Evolutionary conservation across 2,888 invertebrate species (phyloP).

Genomic region (Macrosoma leucophasiata): DNA sequence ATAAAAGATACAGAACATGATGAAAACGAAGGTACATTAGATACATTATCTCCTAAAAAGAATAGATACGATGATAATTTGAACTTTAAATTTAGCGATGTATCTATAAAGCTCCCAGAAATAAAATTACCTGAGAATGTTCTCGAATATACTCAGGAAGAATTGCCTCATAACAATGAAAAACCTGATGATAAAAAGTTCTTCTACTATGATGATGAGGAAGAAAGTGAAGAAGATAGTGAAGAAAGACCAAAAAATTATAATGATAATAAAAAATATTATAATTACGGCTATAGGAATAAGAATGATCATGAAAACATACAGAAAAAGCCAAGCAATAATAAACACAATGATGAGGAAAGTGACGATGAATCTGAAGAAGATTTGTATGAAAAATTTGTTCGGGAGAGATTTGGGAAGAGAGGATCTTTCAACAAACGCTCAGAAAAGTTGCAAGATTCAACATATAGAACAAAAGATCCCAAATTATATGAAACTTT

Average conservation of each 20-base stretch:
- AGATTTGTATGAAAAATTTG: conserved; percentile 67
- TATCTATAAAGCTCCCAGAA: conserved; percentile 61
- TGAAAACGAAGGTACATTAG: conserved; percentile 39
- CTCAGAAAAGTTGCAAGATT: conserved; percentile 43
- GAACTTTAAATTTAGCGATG: conserved; percentile 57
- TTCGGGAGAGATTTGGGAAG: conserved; percentile 64
- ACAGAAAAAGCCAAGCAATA: conserved; percentile 28
- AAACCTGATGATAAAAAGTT: conserved; percentile 29
- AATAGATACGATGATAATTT: conserved; percentile 52
- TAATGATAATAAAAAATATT: conserved; percentile 21
- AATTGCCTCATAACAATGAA: conserved; percentile 33
- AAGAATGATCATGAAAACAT: conserved; percentile 36
- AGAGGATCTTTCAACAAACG: conserved; percentile 46
- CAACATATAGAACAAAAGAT: conserved; percentile 33
- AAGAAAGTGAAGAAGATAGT: conserved; percentile 30
- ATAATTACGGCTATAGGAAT: conserved; percentile 7
- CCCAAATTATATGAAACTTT: conserved; percentile 48
- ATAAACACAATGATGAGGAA: conserved; percentile 20
- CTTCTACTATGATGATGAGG: conserved; percentile 37
- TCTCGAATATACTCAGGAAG: conserved; percentile 46
- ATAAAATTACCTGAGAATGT: conserved; percentile 67
- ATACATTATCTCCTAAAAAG: conserved; percentile 38
- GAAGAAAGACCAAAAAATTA: conserved; percentile 29
- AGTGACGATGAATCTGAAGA: conserved; percentile 41
- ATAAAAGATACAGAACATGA: conserved; percentile 24